Evolutionary conservation across 1,140 invertebrate species (phyloP).

Genomic region (Wasmannia auropunctata): DNA sequence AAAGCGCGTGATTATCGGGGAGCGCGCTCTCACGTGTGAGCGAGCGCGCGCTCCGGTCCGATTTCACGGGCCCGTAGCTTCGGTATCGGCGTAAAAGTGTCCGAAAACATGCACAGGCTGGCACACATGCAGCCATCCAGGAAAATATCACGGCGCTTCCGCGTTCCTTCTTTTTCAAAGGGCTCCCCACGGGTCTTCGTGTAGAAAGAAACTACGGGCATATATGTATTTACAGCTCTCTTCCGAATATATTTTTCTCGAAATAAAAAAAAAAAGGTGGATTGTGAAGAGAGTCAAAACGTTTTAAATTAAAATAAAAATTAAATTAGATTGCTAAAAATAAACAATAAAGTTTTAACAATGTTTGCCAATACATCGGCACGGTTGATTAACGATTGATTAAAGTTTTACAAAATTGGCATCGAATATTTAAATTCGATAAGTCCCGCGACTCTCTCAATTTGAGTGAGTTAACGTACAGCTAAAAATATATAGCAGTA

Average conservation of each 20-base stretch:
- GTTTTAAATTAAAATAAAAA: neutral
- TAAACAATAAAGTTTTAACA: neutral
- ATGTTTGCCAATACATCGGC: neutral
- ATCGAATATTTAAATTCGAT: neutral
- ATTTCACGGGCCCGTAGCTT: slow-evolving; percentile 31
- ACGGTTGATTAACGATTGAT: neutral
- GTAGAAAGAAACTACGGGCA: neutral
- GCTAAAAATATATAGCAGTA: neutral
- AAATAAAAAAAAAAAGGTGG: neutral
- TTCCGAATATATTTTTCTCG: neutral
- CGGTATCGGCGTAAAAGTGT: slow-evolving; percentile 22
- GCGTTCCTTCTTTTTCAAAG: slow-evolving; percentile 48
- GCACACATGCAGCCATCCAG: slow-evolving; percentile 23
- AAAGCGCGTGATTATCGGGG: slow-evolving; percentile 51
- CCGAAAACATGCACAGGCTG: slow-evolving; percentile 32
- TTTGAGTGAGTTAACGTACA: neutral
- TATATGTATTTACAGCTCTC: neutral
- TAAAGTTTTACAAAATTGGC: neutral
- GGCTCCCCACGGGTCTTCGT: neutral
- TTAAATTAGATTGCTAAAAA: neutral
- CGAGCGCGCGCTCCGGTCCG: neutral
- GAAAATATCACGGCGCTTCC: slow-evolving; percentile 31
- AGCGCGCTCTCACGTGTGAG: slow-evolving; percentile 25
- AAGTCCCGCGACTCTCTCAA: neutral
- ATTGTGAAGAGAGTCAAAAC: neutral